Base-by-base conservation (phyloP, 2,797 vertebrate genomes). In the Xenentodon cancila region DNA sequence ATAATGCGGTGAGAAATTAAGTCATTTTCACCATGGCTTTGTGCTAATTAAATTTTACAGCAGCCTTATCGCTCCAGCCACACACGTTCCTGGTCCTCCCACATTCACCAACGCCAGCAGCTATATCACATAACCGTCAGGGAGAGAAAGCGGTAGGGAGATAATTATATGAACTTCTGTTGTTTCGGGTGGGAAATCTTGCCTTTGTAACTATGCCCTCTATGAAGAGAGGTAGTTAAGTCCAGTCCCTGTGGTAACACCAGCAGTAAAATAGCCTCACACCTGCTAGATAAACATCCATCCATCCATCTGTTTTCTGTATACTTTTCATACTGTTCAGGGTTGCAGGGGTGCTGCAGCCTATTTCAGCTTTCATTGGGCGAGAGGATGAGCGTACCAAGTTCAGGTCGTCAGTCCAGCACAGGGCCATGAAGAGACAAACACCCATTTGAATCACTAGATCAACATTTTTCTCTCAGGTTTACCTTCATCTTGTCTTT, bases 1-100 rank as follows among this genome's bases (percentile, higher is more conserved):
- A 83, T 88, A 89, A 91, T 89, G 80, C 77, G 84, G 77, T 87
- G 76, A 87, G 80, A 91, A 90, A 92, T 94, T 79, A 93, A 91
- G 80, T 91, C 80, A 84, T 90, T 85, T 87, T 89, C 83, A 78
- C 25, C 83, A 81, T 85, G 77, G 80, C 88, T 89, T 90, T 91
- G 90, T 89, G 87, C 89, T 94, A 95, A 96, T 96, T 94, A 92
- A 93, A 95, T 94, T 93, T 93, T 90, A 89, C 87, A 90, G 85
- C 90, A 70, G 79, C 84, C 90, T 95, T 95, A 95, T 95, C 94
- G 77, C 88, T 71, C 70, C 64, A 80, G 89, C 84, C 82, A 90
- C 92, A 94, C 91, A 88, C 90, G 85, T 90, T 84, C 85, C 19
- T 71, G 88, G 83, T 88, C 88, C 91, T 90, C 82, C 86, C 86